Evolutionary conservation across 2,113 vertebrate species (phyloP), one percentile per base, ranked within the genome.

Genomic region (Hassar affinis): DNA sequence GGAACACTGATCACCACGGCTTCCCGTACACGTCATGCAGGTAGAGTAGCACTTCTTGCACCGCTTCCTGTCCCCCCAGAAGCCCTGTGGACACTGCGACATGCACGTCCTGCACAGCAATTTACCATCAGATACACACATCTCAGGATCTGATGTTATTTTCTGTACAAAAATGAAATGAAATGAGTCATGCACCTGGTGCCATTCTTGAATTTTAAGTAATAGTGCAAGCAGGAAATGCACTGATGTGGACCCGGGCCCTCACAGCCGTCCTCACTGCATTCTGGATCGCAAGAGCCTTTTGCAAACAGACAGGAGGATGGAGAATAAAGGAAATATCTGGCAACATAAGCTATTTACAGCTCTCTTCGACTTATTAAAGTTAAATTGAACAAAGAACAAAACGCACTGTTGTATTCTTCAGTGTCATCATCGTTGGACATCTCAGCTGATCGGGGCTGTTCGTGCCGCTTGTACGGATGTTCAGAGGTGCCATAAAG

Each of bases 121-220:
- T 14, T 52, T 8, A 49, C 5, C 12, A n/a, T n/a, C 68, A 52
- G 47, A 20, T 33, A 33, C 72, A 62, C n/a, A 2, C 38, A 42
- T 42, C 25, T 30, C 27, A 52, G 27, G 27, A 1, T 6, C 18
- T 54, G 18, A 52, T 22, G 2, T 42, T 42, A 42, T n/a, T n/a
- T n/a, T n/a, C n/a, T n/a, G n/a, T 38, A 5, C 1, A 15, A 10
- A 45, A n/a, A 72, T 61, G 30, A 15, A 81, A 57, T 57, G 14
- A 54, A 27, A 38, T 20, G 18, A 76, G 5, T 45, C 61, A 54
- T 87, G 77, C 61, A 99, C 98, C 98, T 94, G 87, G 97, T 98
- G 85, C 95, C 96, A 87, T 99, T 99, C 91, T 96, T 98, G 90
- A 97, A 95, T 92, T 98, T 98, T 89, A 98, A 95, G 89, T 97